Evolutionary conservation across 2,113 vertebrate species (phyloP).

Genomic region (Malaclemys terrapin): DNA sequence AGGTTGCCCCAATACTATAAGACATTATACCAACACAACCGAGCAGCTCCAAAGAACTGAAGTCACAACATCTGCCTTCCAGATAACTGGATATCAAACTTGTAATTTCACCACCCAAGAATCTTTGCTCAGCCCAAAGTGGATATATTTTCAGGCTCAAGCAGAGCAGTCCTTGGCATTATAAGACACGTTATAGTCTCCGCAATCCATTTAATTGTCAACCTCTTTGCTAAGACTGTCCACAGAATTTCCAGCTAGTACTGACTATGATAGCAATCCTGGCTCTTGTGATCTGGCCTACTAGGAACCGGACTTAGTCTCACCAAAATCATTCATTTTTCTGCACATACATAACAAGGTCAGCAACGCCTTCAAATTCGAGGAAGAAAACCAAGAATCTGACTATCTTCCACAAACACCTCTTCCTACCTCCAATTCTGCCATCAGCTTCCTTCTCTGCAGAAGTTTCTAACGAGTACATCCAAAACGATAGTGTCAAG

Average conservation of each 20-base stretch:
- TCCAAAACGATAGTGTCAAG: accelerated
- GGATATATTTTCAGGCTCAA: neutral
- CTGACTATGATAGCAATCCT: neutral
- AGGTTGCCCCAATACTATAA: neutral
- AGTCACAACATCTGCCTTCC: neutral
- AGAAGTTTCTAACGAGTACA: neutral
- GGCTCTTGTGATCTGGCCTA: neutral
- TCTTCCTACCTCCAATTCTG: neutral
- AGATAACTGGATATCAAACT: accelerated
- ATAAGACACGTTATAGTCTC: neutral
- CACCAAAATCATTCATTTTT: no score
- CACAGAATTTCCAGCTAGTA: neutral
- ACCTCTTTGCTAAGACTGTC: neutral
- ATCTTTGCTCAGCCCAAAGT: neutral
- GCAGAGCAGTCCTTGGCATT: neutral
- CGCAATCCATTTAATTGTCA: accelerated
- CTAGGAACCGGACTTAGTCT: accelerated
- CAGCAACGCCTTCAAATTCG: neutral
- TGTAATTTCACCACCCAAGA: neutral
- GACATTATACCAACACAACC: no score
- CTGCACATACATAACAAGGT: neutral
- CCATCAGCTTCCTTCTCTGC: neutral
- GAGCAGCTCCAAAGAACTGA: neutral
- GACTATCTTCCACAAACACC: accelerated
- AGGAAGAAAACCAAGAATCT: neutral